Base-by-base conservation (phyloP, 1,140 invertebrate genomes). In the Argopecten irradians region DNA sequence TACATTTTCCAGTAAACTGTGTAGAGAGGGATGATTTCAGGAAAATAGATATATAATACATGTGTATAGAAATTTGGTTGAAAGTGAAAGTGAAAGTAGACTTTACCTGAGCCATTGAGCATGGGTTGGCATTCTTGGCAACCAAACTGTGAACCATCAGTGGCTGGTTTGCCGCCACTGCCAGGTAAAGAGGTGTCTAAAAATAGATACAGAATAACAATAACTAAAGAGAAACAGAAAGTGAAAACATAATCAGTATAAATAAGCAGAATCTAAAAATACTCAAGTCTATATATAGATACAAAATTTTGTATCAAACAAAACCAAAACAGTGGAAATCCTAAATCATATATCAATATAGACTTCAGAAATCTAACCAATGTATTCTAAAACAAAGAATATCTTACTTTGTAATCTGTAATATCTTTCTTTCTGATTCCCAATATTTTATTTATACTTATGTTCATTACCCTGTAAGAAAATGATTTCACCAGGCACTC, bases 181-280 rank as follows among this genome's bases (percentile, higher is more conserved):
- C 97, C 39, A 97, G 95, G 93, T 98, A 97, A 3, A 98, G 94
- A 1, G 97, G 96, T 9, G 97, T 97, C 97, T 97, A 94, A 34
- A 95, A 96, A 87, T 87, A 84, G 89, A 92, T 91, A 43, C 1
- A 36, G 28, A 46, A 28, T 35, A 33, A 43, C 13, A 86, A 13
- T 85, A 32, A 86, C 28, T 82, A 32, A 46, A 19, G 9, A 39
- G 16, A 55, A 19, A 46, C 32, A 34, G 1, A n/a, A 34, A n/a
- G 16, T 34, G 8, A 32, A 43, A 46, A 41, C 43, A 33, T n/a
- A n/a, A 39, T 39, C 5, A 39, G 13, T 39, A 39, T 39, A 39
- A 39, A 39, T 5, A 39, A 39, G 13, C 36, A 39, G 36, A 39
- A 39, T 39, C 5, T 13, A 39, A 8, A 39, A 8, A 39, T 39